phyloP scores from a whole-genome alignment of 2,888 invertebrate species.

The Dynastes grantii region DNA sequence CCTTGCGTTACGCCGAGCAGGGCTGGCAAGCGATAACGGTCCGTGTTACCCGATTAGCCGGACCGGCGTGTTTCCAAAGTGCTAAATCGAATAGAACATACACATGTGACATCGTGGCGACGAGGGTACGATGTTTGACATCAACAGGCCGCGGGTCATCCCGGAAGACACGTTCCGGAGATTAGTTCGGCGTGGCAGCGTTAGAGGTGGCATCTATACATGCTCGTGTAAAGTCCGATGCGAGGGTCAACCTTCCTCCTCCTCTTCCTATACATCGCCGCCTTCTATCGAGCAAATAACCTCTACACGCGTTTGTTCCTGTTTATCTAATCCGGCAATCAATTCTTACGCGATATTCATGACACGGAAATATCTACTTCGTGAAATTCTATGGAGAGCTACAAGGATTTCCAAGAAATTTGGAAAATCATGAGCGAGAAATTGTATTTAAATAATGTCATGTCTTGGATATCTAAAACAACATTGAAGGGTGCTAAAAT shows the following conservation, averaged over 20 bases:
- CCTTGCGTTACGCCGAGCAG: too few species aligned
- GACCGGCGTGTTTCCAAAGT: slow-evolving; percentile 42
- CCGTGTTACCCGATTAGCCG: slow-evolving; percentile 43
- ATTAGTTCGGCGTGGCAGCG: slow-evolving; percentile 63
- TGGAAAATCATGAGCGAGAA: too few species aligned
- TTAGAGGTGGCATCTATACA: slow-evolving; percentile 56
- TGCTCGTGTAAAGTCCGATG: slow-evolving; percentile 1
- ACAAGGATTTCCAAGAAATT: too few species aligned
- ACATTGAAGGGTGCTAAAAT: too few species aligned
- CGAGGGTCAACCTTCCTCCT: slow-evolving; percentile 28
- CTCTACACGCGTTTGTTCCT: slow-evolving; percentile 60
- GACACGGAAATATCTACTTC: too few species aligned
- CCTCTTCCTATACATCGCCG: not conserved
- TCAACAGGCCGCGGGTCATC: slow-evolving; percentile 66
- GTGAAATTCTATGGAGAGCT: too few species aligned
- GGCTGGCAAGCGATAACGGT: slow-evolving; percentile 16
- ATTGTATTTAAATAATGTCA: too few species aligned
- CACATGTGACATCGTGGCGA: slow-evolving; percentile 64
- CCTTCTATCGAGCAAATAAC: slow-evolving; percentile 61
- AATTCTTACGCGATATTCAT: slow-evolving; percentile 54
- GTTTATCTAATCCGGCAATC: slow-evolving; percentile 59
- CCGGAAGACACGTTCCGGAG: slow-evolving; percentile 67
- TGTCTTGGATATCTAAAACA: too few species aligned
- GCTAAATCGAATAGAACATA: slow-evolving; percentile 50
- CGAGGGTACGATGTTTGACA: slow-evolving; percentile 65